Percentiles rank a stretch among this genome's conserved stretches.
Evolutionary conservation across 2,113 vertebrate genomes (phyloP).

Genomic region (Orycteropus afer): DNA sequence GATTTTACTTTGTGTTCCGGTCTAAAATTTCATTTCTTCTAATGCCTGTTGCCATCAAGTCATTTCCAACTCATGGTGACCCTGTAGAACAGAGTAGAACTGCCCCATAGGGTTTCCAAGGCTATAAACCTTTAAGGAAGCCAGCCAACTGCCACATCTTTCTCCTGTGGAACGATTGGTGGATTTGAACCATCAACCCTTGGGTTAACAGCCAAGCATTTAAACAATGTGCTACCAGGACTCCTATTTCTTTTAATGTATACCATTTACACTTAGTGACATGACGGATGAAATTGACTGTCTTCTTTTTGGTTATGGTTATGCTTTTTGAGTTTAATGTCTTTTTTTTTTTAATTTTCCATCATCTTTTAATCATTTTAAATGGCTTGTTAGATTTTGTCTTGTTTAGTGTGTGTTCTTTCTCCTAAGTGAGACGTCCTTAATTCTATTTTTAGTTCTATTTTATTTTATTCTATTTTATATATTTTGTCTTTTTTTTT

Average conservation of each 20-base stretch:
- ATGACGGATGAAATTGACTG: not conserved
- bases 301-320: not conserved
- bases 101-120: too few species aligned
- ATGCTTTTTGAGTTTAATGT: not conserved
- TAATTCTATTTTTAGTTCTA: not conserved
- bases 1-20: not conserved
- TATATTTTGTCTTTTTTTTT: not conserved
- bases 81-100: too few species aligned
- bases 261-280: not conserved
- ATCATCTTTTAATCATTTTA: not conserved
- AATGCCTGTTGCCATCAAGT: not conserved
- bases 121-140: too few species aligned
- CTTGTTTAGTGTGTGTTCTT: not conserved
- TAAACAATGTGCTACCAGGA: too few species aligned
- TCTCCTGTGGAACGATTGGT: too few species aligned
- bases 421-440: not conserved
- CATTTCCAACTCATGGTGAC: too few species aligned
- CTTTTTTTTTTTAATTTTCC: not conserved
- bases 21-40: not conserved
- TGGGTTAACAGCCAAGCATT: too few species aligned
- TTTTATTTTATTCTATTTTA: not conserved
- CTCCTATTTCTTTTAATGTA: not conserved
- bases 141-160: too few species aligned
- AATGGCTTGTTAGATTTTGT: not conserved
- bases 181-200: too few species aligned